Percentiles rank a stretch among this genome's conserved stretches.
Conservation (phyloP, 2,797 vertebrate species). For the Amphiprion clarkii region DNA sequence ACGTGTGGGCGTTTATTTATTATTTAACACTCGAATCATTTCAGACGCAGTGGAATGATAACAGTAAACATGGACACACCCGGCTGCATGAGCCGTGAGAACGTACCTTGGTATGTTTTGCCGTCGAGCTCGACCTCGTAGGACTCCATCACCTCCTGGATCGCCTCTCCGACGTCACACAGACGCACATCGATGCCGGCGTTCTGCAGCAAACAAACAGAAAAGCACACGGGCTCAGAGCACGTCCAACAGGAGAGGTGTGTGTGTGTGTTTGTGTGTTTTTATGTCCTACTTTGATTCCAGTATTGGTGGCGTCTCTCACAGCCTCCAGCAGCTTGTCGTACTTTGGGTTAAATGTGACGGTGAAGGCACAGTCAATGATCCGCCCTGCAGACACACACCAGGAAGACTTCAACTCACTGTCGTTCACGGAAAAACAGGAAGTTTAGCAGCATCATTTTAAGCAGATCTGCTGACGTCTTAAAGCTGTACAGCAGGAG, state of each 20-base stretch:
- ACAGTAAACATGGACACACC: too few species aligned
- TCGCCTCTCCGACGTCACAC: constrained; percentile 97
- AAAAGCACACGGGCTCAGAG: background rate
- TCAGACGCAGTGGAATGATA: too few species aligned
- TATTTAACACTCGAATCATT: too few species aligned
- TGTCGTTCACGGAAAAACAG: background rate
- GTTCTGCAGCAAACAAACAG: constrained; percentile 82
- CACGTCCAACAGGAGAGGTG: background rate
- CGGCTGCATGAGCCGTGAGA: too few species aligned
- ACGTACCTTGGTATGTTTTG: constrained; percentile 96
- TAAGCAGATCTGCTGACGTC: background rate
- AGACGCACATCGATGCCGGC: constrained; percentile 98
- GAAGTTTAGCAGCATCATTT: too few species aligned
- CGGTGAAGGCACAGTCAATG: constrained; percentile 99
- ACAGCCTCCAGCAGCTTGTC: constrained; percentile 98
- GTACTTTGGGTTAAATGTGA: constrained; percentile 99
- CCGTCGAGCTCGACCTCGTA: constrained; percentile 99
- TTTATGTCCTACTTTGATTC: constrained; percentile 91
- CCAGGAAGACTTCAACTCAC: too few species aligned
- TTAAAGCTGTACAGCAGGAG: background rate
- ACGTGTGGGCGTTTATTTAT: too few species aligned
- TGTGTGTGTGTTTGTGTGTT: background rate
- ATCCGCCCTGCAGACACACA: constrained; percentile 90
- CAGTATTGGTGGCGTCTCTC: constrained; percentile 98
- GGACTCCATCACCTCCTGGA: constrained; percentile 99